A percentile compares a stretch with the other conserved stretches of the same genome.
These are phyloP conservation scores for Polydrusus tereticollis DNA, from an alignment of 2,888 invertebrate species.

Conservation along the genomic window DNA sequence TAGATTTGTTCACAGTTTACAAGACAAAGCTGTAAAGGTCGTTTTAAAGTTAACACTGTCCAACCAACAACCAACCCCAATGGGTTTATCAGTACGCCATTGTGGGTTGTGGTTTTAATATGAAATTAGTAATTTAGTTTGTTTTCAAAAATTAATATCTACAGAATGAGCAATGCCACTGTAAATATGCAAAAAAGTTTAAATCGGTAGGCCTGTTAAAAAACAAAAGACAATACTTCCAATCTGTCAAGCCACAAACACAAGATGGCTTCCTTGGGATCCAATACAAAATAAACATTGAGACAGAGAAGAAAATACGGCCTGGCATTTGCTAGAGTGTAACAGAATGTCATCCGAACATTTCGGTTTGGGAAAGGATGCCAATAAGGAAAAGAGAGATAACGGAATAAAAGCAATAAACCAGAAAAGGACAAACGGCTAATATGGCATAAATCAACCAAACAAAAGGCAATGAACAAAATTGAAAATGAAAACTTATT, in stretches of 20 bases:
- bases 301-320: conserved; percentile 52
- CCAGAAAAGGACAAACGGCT: conserved; percentile 10
- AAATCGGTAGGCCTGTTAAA: too few species aligned
- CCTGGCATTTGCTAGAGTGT: conserved; percentile 45
- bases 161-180: not conserved
- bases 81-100: too few species aligned
- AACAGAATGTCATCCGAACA: conserved; percentile 48
- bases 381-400: conserved; percentile 51
- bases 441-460: conserved; percentile 16
- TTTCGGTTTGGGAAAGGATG: conserved; percentile 48
- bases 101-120: too few species aligned
- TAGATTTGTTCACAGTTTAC: too few species aligned
- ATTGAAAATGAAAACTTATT: not conserved
- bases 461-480: conserved; percentile 50
- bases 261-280: conserved; percentile 64
- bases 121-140: too few species aligned
- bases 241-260: conserved; percentile 56
- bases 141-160: too few species aligned
- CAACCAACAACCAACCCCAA: too few species aligned
- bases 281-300: conserved; percentile 50
- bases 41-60: too few species aligned
- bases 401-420: conserved; percentile 40
- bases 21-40: too few species aligned
- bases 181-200: not conserved
- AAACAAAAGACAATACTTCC: conserved; percentile 3